Conservation (phyloP, 2,797 vertebrate genomes). For the Enteromius fasciolatus region DNA sequence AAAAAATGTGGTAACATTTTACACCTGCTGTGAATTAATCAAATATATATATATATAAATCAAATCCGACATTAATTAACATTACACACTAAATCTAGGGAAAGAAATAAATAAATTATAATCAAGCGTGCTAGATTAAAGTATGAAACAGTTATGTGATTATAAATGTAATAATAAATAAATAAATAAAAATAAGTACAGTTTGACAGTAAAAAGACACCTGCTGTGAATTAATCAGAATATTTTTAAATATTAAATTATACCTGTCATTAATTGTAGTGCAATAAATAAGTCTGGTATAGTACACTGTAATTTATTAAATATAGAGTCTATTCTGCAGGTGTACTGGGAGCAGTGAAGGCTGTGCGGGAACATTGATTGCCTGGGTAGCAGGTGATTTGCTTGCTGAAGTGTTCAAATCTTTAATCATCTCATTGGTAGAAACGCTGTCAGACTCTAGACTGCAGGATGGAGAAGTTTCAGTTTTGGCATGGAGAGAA, state of each 20-base stretch:
- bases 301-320: neutral
- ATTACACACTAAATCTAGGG: neutral
- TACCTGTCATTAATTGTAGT: neutral
- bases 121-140: neutral
- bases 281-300: neutral
- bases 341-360: slow-evolving; percentile 16
- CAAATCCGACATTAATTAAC: neutral
- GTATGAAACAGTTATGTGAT: neutral
- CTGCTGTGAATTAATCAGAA: neutral
- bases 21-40: too few relatives aligned
- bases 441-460: slow-evolving; percentile 5
- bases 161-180: neutral
- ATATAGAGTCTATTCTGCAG: neutral
- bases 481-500: slow-evolving; percentile 2
- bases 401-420: slow-evolving; percentile 50
- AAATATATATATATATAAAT: too few relatives aligned
- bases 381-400: slow-evolving; percentile 43
- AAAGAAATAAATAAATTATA: neutral
- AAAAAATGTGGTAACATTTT: too few relatives aligned
- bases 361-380: slow-evolving; percentile 25
- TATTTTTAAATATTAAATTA: neutral
- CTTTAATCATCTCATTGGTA: slow-evolving; percentile 52
- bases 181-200: neutral
- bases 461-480: neutral
- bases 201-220: neutral